Evolutionary conservation across 2,113 vertebrate species (phyloP).

Genomic region (Mus musculus): DNA sequence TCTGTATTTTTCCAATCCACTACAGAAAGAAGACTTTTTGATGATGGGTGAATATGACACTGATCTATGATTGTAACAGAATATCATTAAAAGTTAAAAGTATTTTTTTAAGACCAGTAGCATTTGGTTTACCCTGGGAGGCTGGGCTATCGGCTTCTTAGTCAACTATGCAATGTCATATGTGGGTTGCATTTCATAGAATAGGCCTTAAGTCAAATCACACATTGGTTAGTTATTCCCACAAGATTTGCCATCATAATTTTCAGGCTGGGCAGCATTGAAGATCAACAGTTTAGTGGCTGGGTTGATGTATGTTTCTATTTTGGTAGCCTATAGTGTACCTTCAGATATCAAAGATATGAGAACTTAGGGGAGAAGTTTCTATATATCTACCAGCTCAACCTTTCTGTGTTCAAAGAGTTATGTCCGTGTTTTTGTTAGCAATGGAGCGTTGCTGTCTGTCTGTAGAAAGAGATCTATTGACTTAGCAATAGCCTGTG

Average conservation of each 20-base stretch:
- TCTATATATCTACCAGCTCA: background rate
- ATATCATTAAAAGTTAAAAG: background rate
- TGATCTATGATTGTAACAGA: background rate
- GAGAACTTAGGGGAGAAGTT: background rate
- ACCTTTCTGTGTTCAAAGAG: background rate
- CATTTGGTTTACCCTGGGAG: background rate
- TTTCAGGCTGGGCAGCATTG: background rate
- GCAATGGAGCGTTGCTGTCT: background rate
- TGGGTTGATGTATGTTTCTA: background rate
- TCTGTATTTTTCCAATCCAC: background rate
- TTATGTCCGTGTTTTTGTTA: background rate
- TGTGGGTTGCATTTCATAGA: background rate
- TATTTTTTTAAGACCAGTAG: too few species aligned
- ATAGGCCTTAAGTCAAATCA: background rate
- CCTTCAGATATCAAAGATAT: background rate
- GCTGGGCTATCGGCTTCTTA: background rate
- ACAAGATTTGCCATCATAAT: background rate
- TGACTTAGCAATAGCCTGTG: background rate
- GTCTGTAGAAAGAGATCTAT: background rate
- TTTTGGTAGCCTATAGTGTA: background rate
- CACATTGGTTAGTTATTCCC: background rate
- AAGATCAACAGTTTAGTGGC: background rate
- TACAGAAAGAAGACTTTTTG: background rate
- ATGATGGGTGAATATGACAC: background rate
- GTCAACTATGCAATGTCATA: background rate